Base-by-base conservation (phyloP, 1,140 invertebrate species). In the Platorchestia sp. region DNA sequence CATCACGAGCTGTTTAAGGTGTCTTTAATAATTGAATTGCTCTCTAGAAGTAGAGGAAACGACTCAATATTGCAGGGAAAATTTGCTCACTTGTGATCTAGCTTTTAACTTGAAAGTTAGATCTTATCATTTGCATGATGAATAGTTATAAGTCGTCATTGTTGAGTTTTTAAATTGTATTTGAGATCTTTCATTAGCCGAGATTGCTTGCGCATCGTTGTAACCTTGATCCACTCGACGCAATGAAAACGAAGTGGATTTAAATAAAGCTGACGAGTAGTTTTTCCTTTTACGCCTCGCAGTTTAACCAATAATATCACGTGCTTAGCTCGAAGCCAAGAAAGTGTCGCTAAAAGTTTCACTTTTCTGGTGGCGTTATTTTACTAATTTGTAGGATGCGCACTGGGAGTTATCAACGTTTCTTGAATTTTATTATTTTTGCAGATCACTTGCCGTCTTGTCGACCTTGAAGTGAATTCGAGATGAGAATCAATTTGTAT, bases 401-500 rank as follows among this genome's bases (percentile, higher is more conserved):
- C 36, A 75, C 36, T 75, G 87, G n/a, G 41, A 41, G 41, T 42
- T 89, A 42, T 42, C 0, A 42, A 6, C 87, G 43, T 89, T 42
- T 19, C 36, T 41, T 36, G 41, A 42, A 44, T 42, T 89, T 89
- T 89, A 14, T 89, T 89, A 6, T 3, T 42, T 89, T 89, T 89
- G 59, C 59, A 75, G 14, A 22, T 36, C 36, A 75, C 59, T 43
- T 42, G 5, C 36, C 87, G 87, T 44, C 3, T 14, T 0, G 36
- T 5, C 27, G 43, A 89, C 87, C 36, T 89, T 89, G 87, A 42
- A 89, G 41, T 86, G 86, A 86, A 86, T 14, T 89, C 87, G 36
- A 42, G 87, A 89, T 41, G 87, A 89, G 87, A 89, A 89, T 42
- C 41, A 44, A 89, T 89, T 89, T 89, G 5, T 89, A 44, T 89